A percentile compares a stretch with the other conserved stretches of the same genome.
These are phyloP conservation scores for Scyliorhinus canicula DNA, from an alignment of 2,797 vertebrate species.

Conservation along the genomic window DNA sequence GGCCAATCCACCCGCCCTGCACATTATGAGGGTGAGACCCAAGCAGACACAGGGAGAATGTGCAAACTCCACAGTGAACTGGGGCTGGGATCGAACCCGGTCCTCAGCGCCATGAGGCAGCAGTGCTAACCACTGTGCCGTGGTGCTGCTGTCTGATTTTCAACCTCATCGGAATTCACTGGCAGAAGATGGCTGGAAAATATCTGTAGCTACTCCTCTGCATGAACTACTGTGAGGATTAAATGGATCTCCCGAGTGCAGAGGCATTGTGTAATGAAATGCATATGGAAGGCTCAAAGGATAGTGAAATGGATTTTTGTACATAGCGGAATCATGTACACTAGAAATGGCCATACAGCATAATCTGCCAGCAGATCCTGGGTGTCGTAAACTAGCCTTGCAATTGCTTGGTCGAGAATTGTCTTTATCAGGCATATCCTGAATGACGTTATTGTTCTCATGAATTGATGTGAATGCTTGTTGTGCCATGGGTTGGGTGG, in stretches of 20 bases:
- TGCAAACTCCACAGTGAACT: too few relatives aligned
- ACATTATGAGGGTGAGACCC: too few relatives aligned
- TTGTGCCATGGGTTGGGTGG: background rate
- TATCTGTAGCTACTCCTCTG: background rate
- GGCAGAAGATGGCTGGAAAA: background rate
- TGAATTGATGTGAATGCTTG: background rate
- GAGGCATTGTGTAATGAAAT: background rate
- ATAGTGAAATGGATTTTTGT: background rate
- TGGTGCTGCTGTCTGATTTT: too few relatives aligned
- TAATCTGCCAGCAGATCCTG: background rate
- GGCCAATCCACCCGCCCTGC: too few relatives aligned
- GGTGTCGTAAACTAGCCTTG: too few relatives aligned
- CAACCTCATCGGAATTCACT: background rate
- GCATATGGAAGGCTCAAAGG: background rate
- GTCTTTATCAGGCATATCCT: background rate
- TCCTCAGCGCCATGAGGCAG: too few relatives aligned
- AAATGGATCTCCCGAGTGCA: conserved; percentile 12
- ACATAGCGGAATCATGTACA: background rate
- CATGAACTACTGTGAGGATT: background rate
- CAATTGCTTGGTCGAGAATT: background rate
- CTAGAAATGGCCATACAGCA: background rate
- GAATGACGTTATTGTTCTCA: background rate
- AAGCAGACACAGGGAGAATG: too few relatives aligned
- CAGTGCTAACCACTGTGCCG: too few relatives aligned
- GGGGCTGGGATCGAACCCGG: too few relatives aligned